phyloP scores from a whole-genome alignment of 2,888 invertebrate species.

The Lycaena phlaeas region DNA sequence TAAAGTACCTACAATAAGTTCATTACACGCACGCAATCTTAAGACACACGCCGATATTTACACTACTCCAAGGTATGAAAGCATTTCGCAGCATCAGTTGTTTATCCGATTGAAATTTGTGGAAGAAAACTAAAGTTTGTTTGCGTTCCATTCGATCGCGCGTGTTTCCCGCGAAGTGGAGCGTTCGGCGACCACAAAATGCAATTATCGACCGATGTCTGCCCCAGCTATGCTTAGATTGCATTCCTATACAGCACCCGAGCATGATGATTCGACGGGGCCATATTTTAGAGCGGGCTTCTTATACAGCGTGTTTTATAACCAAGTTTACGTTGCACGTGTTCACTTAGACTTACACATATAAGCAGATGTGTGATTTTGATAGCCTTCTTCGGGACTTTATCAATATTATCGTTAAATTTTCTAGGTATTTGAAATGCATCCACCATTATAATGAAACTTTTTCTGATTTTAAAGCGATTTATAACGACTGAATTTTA shows the following conservation, averaged over 20 bases:
- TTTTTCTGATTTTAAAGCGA: too few species aligned
- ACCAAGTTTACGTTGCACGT: too few species aligned
- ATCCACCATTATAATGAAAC: too few species aligned
- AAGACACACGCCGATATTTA: constrained; percentile 18
- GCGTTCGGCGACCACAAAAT: constrained; percentile 61
- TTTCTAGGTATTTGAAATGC: too few species aligned
- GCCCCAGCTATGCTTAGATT: constrained; percentile 56
- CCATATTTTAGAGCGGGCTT: not conserved
- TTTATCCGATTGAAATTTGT: constrained; percentile 48
- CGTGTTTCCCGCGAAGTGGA: constrained; percentile 49
- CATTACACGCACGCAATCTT: not conserved
- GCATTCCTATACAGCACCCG: constrained; percentile 51
- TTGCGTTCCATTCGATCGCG: constrained; percentile 58
- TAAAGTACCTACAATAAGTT: not conserved
- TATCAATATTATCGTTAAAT: too few species aligned
- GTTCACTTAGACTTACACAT: too few species aligned
- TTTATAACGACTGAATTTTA: too few species aligned
- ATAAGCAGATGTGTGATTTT: too few species aligned
- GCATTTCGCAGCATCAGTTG: constrained; percentile 30
- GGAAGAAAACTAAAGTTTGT: constrained; percentile 58
- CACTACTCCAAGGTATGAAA: constrained; percentile 24
- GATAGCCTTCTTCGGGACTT: too few species aligned
- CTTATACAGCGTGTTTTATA: too few species aligned
- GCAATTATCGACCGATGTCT: constrained; percentile 67
- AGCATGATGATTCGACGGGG: constrained; percentile 31